Conservation (phyloP, 2,888 invertebrate genomes). For the Cinara cedri region DNA sequence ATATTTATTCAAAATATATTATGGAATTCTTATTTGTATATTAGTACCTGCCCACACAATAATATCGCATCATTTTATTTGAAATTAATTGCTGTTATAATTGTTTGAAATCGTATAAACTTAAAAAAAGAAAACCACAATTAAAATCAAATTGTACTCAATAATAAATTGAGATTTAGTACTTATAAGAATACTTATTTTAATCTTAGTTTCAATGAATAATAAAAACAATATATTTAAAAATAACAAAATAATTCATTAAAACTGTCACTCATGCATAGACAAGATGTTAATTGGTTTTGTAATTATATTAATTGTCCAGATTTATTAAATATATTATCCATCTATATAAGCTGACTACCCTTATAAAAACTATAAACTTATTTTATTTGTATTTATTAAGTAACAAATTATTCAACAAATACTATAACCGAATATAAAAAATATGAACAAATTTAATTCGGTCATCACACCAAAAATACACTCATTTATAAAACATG, state of each 20-base stretch:
- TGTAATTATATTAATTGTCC: too few relatives aligned
- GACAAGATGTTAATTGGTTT: too few relatives aligned
- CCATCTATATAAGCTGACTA: too few relatives aligned
- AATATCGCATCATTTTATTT: background rate
- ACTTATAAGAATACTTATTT: background rate
- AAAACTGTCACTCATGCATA: too few relatives aligned
- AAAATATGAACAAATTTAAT: too few relatives aligned
- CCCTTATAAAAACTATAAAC: too few relatives aligned
- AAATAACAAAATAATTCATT: background rate
- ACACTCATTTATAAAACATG: too few relatives aligned
- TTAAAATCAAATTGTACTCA: background rate
- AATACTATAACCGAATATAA: too few relatives aligned
- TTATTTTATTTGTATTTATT: too few relatives aligned
- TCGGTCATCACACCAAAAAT: too few relatives aligned
- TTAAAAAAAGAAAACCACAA: background rate
- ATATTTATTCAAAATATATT: background rate
- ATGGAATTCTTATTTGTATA: background rate
- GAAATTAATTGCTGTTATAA: background rate
- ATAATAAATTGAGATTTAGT: background rate
- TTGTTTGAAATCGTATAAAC: background rate
- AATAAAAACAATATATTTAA: constrained; percentile 20
- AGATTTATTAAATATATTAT: too few relatives aligned
- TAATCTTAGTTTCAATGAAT: background rate
- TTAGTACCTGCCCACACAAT: background rate
- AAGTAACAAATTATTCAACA: too few relatives aligned